Conservation (phyloP, 2,888 invertebrate genomes). For the Lithophane leautieri region DNA sequence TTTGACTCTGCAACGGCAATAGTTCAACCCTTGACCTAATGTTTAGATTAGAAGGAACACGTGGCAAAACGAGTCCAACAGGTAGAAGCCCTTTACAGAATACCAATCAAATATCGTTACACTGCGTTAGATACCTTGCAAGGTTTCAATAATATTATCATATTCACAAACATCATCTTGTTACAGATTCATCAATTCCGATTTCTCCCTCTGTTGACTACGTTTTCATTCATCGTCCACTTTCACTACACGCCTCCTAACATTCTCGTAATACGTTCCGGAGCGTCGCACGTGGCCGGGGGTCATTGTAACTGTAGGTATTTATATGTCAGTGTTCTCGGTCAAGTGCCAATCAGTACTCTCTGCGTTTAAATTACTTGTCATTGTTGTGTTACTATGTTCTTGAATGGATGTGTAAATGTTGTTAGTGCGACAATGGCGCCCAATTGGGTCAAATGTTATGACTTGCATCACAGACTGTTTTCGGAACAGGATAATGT, state of each 20-base stretch:
- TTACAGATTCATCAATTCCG: background rate
- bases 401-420: constrained; percentile 11
- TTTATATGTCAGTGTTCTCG: constrained; percentile 22
- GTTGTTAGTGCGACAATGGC: background rate
- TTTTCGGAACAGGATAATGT: constrained; percentile 30
- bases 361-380: constrained; percentile 4
- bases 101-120: constrained; percentile 8
- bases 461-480: background rate
- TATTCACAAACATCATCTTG: background rate
- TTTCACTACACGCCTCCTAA: background rate
- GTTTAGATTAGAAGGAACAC: constrained; percentile 20
- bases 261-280: background rate
- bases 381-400: constrained; percentile 8
- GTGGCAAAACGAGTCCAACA: constrained; percentile 18
- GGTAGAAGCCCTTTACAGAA: constrained; percentile 12
- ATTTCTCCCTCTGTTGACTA: background rate
- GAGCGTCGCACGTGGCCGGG: constrained; percentile 1
- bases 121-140: background rate
- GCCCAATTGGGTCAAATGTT: constrained; percentile 9
- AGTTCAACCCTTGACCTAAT: constrained; percentile 17
- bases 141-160: background rate
- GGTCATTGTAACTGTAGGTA: constrained; percentile 49
- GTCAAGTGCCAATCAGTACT: constrained; percentile 40
- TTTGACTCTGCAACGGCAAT: background rate
- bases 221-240: background rate